Evolutionary conservation across 1,140 invertebrate species (phyloP).

Genomic region (Drosophila bipectinata): DNA sequence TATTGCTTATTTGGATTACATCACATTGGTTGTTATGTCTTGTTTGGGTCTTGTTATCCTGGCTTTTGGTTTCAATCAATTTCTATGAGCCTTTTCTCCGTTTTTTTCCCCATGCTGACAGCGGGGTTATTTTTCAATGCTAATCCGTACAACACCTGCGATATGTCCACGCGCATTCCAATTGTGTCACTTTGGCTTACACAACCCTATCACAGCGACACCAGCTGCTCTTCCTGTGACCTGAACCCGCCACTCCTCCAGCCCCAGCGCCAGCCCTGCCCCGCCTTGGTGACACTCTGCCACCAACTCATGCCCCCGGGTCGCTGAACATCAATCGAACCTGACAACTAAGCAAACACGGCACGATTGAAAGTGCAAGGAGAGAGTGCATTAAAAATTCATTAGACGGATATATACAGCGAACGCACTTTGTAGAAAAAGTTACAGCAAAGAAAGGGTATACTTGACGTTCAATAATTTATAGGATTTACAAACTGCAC

Average conservation of each 20-base stretch:
- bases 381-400: slow-evolving; percentile 74
- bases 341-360: slow-evolving; percentile 54
- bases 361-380: slow-evolving; percentile 58
- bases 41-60: slow-evolving; percentile 17
- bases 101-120: slow-evolving; percentile 2
- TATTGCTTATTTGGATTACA: slow-evolving; percentile 22
- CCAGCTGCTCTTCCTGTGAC: slow-evolving; percentile 14
- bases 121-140: slow-evolving; percentile 48
- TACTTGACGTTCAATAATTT: not conserved
- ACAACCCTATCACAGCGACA: slow-evolving; percentile 29
- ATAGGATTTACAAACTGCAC: not conserved
- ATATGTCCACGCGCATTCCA: slow-evolving; percentile 52
- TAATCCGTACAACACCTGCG: slow-evolving; percentile 39
- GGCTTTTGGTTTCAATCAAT: slow-evolving; percentile 30
- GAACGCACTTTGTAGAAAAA: slow-evolving; percentile 5
- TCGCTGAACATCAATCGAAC: slow-evolving; percentile 38
- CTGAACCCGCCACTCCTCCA: slow-evolving; percentile 10
- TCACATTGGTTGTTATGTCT: not conserved
- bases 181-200: slow-evolving; percentile 46
- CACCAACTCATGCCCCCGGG: not conserved
- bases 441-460: not conserved
- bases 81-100: not conserved
- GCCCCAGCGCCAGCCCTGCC: slow-evolving; percentile 7
- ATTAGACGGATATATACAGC: slow-evolving; percentile 46
- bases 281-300: slow-evolving; percentile 12